Conservation (phyloP, 1,140 invertebrate species). For the Sycobia sp. region DNA sequence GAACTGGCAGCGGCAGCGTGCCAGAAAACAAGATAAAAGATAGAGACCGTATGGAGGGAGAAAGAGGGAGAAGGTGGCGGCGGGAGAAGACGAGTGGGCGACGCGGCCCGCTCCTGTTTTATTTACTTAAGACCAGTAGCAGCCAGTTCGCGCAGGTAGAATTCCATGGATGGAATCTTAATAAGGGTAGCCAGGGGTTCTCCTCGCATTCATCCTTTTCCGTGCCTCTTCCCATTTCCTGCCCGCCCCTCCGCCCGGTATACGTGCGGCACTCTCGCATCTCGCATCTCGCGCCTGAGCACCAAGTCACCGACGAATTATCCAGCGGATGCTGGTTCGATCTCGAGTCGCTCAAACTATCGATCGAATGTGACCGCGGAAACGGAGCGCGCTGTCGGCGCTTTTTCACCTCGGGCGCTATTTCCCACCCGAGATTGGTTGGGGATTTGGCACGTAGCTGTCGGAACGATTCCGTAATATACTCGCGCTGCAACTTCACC, state of each 20-base stretch:
- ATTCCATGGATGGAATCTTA: slow-evolving; percentile 62
- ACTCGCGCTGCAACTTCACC: too few relatives aligned
- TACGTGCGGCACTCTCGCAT: neutral
- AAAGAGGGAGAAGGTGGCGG: neutral
- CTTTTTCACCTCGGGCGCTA: too few relatives aligned
- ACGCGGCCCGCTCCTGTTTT: slow-evolving; percentile 55
- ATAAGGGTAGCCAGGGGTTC: slow-evolving; percentile 60
- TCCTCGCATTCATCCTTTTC: slow-evolving; percentile 32
- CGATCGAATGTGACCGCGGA: neutral
- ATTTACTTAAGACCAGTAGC: slow-evolving; percentile 63
- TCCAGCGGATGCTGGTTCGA: slow-evolving; percentile 32
- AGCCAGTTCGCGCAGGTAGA: slow-evolving; percentile 56
- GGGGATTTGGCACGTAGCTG: too few relatives aligned
- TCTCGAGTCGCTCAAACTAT: neutral
- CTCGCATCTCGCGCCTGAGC: neutral
- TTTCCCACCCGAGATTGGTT: too few relatives aligned
- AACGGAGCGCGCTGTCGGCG: too few relatives aligned
- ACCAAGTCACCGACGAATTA: slow-evolving; percentile 17
- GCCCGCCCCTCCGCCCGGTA: neutral
- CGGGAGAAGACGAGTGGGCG: slow-evolving; percentile 34
- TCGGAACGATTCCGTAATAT: too few relatives aligned
- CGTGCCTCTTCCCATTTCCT: neutral
- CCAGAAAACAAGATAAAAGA: slow-evolving; percentile 12
- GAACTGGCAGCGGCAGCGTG: too few relatives aligned
- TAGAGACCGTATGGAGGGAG: neutral